Base-by-base conservation (phyloP, 2,888 invertebrate genomes). In the Scelioninae gen. 1 region DNA sequence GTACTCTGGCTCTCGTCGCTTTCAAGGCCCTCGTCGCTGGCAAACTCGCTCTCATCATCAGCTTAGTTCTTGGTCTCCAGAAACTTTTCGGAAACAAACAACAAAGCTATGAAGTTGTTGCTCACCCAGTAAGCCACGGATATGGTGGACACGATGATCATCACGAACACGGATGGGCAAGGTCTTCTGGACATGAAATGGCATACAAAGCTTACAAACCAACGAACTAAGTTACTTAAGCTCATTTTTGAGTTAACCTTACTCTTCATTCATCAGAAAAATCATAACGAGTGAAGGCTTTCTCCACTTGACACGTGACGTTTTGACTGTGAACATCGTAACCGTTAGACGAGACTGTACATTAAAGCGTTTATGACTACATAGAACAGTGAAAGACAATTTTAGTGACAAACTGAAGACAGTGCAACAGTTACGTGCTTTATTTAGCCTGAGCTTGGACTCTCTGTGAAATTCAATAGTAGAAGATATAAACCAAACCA, bases 21-120 rank as follows among this genome's bases (percentile, higher is more conserved):
- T 94, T 97, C 94, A 97, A 97, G 94, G 97, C 97, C 83, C 94
- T 97, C 86, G 93, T 97, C 89, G 94, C 97, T 86, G 96, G 96
- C 88, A 97, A 97, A 94, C 95, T 97, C 82, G 97, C 97, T 4
- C 94, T 97, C 23, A 93, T 96, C 71, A 94, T 97, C 84, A 95
- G 96, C 65, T 95, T 94, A 78, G 94, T 97, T 81, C 94, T 97
- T 80, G 97, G 96, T 0, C 93, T 97, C 68, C 97, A 97, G 93
- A 97, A 97, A 90, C 93, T 97, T 5, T 93, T 96, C 56, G 95
- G 95, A 63, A 94, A 95, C 58, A 96, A 96, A 91, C 93, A 95
- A 80, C 95, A 94, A 79, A 96, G 95, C 89, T 96, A 96, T 90
- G 97, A 97, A 89, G 93, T 93, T 11, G 93, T 93, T 11, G 92